Base-by-base conservation (phyloP, 2,113 vertebrate species). In the Gadus chalcogrammus region DNA sequence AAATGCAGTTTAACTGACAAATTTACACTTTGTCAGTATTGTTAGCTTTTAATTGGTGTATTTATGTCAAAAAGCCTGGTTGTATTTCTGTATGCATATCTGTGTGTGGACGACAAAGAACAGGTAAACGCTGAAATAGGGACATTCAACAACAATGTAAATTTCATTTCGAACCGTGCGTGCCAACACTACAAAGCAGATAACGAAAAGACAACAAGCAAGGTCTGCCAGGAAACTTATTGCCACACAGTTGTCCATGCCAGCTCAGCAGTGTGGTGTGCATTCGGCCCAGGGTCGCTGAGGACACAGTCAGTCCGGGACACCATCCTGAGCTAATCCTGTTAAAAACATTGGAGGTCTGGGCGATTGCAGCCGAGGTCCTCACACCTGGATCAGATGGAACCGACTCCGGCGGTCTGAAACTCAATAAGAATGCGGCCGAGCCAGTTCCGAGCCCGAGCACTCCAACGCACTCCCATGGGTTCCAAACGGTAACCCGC, bases 391-490 rank as follows among this genome's bases (percentile, higher is more conserved):
- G 52, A 22, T 24, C 62, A 15, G 28, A 71, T 70, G 42, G 28
- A 78, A 48, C 8, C 24, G 74, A 69, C 28, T 4, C n/a, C 42
- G 11, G 42, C 42, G 11, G 42, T 13, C 42, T 13, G 2, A 13
- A 12, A 48, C 8, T 11, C 9, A 7, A 1, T 12, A 2, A 63
- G 77, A 90, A 85, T 89, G 88, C 55, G 16, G 79, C 68, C 2
- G 0, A 73, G 74, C 86, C 70, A 4, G 89, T 86, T 88, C 52
- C 12, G 17, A 52, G 9, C 48, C 18, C 48, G 20, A 20, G 68
- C 31, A 63, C 52, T 59, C 24, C 2, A 35, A 5, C 22, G 74
- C 71, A 15, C 69, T 67, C 62, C 62, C 8, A 9, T 13, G 42
- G 42, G 42, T 48, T 13, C 2, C 42, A 48, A 48, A 48, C 42